Evolutionary conservation across 1,140 invertebrate species (phyloP).

Genomic region (Calosoma granatense): DNA sequence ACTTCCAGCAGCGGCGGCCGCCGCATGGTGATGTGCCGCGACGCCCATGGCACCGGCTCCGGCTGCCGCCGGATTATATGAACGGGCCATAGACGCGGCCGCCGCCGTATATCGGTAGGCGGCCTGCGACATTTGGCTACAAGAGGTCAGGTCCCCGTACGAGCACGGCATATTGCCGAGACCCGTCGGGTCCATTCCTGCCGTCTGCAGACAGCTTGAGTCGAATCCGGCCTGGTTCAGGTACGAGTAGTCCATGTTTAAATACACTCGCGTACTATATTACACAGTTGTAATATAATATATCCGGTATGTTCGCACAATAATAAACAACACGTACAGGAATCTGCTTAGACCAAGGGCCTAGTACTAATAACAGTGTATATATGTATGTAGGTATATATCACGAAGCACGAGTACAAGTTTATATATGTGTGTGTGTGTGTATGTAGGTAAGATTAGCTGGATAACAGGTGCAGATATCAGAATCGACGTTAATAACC

Average conservation of each 20-base stretch:
- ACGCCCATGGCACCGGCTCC: constrained; percentile 34
- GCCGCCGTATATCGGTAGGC: constrained; percentile 59
- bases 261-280: not conserved
- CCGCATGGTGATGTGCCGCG: constrained; percentile 37
- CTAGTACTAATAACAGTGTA: too few relatives aligned
- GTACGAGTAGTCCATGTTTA: constrained; percentile 58
- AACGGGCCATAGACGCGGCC: constrained; percentile 39
- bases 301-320: too few relatives aligned
- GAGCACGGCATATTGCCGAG: constrained; percentile 60
- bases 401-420: too few relatives aligned
- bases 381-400: too few relatives aligned
- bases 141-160: constrained; percentile 74
- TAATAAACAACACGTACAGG: too few relatives aligned
- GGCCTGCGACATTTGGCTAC: constrained; percentile 75
- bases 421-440: too few relatives aligned
- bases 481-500: constrained; percentile 1
- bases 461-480: too few relatives aligned
- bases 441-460: too few relatives aligned
- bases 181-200: constrained; percentile 49
- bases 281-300: too few relatives aligned
- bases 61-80: constrained; percentile 36
- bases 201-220: constrained; percentile 51
- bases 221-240: constrained; percentile 59
- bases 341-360: too few relatives aligned
- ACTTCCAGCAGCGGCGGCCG: constrained; percentile 36